Percentiles rank a stretch among this genome's conserved stretches.
phyloP scores from a whole-genome alignment of 53 echinoderm and acorn worm species.

The Echinometra lucunter region DNA sequence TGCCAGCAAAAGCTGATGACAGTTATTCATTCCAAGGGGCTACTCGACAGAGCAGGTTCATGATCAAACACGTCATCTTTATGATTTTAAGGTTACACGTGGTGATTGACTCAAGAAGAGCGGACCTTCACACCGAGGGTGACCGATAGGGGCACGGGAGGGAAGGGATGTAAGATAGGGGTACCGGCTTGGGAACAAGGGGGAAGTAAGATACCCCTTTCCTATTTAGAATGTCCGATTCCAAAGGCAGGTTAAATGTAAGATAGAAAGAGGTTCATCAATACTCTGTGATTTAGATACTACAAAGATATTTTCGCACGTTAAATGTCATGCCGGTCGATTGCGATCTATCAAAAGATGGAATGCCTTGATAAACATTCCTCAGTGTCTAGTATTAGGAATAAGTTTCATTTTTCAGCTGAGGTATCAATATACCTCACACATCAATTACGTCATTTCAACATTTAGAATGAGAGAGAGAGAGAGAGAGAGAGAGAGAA shows the following conservation, averaged over 20 bases:
- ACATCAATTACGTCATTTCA: too few relatives aligned
- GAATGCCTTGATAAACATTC: neutral
- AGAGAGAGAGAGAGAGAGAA: too few relatives aligned
- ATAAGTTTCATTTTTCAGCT: neutral
- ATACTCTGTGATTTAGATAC: neutral
- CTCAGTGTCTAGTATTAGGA: neutral
- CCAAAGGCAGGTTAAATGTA: neutral
- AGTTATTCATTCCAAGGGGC: neutral
- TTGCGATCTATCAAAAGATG: conserved; percentile 5
- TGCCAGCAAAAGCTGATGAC: neutral
- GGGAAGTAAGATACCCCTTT: neutral
- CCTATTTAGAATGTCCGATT: neutral
- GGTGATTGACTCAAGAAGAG: neutral
- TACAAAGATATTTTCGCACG: neutral
- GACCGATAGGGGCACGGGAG: neutral
- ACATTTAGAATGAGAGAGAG: too few relatives aligned
- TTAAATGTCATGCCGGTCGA: conserved; percentile 26
- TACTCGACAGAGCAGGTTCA: too few relatives aligned
- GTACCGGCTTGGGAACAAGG: neutral
- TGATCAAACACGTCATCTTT: too few relatives aligned
- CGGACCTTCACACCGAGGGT: neutral
- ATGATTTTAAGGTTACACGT: neutral
- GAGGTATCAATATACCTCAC: too few relatives aligned
- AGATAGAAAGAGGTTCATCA: neutral
- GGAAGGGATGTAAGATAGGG: neutral